Evolutionary conservation across 2,888 invertebrate genomes (phyloP), one percentile per base, ranked within the genome.

Genomic region (Oscheius sp.): DNA sequence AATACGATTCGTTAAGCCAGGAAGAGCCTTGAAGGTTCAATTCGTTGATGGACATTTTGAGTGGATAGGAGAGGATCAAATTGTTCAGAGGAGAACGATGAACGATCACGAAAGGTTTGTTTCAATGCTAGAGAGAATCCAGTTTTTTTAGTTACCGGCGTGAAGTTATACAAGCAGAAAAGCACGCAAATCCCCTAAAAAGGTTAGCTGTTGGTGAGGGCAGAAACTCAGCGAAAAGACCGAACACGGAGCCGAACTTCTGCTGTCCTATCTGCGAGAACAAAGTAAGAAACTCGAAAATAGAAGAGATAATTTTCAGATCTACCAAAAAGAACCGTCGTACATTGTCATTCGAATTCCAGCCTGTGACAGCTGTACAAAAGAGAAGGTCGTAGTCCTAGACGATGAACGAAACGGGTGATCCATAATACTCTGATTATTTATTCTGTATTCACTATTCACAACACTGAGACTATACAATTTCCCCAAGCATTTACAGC

Each of bases 341-440:
- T 86, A 82, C 66, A 85, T 86, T 57, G 85, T 86, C 11, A 84
- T 86, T 9, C 78, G 86, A 21, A 71, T 86, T 33, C 86, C 86
- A 0, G 86, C 86, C 1, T 86, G 86, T 66, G 83, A 85, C 60
- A 62, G 78, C 11, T 86, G 86, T 60, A 83, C 86, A 21, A 68
- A 79, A 3, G 83, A 85, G 60, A 82, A 82, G 48, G 81, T 84
- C 21, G 79, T 86, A 29, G 78, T 85, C 35, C 72, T 86, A 1
- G 81, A 85, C 48, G 84, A 83, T 10, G 76, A 79, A n/a, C 35
- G 55, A 53, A 63, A 73, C 3, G 48, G 55, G 68, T 55, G 35
- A 53, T 55, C 10, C 51, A 66, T 51, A 21, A 11, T 42, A 62
- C 13, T 42, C 9, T 48, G 33, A 47, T 21, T 47, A 21, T 63